Base-by-base conservation (phyloP, 1,140 invertebrate species). In the Brachionus calyciflorus region DNA sequence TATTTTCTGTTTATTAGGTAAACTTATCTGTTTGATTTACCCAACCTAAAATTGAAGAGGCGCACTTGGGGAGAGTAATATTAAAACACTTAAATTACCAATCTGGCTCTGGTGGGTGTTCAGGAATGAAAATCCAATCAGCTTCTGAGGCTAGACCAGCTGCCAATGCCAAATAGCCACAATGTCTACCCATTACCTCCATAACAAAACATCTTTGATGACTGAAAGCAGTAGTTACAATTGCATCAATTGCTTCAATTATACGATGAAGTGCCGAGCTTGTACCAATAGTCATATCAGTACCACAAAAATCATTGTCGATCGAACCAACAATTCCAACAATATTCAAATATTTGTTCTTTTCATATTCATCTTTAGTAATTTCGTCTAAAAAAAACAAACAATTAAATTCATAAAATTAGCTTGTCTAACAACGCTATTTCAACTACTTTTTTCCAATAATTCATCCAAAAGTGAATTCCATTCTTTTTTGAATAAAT, bases 221-320 rank as follows among this genome's bases (percentile, higher is more conserved):
- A 77, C 94, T 98, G 84, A 87, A 95, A 2, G 96, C 97, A 17
- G 97, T 99, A 76, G 94, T 94, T 17, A 92, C 90, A 83, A 99
- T 99, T 55, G 95, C 94, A 88, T 99, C 97, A 79, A 96, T 93
- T 55, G 94, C 93, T 85, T 99, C 97, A 80, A 99, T 96, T 80
- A 99, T 99, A 76, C 96, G 89, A 84, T 99, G 96, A 77, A 99
- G 86, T 26, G 97, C 96, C 7, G 93, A 94, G 85, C 99, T 96
- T 3, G 96, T 96, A 24, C 96, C 97, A 81, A 99, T 99, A 26
- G 97, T 99, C 96, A 99, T 99, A 84, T 99, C 97, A 41, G 97
- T 99, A 78, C 70, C 97, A 86, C 95, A 99, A 86, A 99, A 99
- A 87, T 99, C 97, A 87, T 99, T 99, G 84, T 99, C 97, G 81